These are phyloP conservation scores for Conger conger DNA, from an alignment of 2,113 vertebrate species.

Conservation along the genomic window DNA sequence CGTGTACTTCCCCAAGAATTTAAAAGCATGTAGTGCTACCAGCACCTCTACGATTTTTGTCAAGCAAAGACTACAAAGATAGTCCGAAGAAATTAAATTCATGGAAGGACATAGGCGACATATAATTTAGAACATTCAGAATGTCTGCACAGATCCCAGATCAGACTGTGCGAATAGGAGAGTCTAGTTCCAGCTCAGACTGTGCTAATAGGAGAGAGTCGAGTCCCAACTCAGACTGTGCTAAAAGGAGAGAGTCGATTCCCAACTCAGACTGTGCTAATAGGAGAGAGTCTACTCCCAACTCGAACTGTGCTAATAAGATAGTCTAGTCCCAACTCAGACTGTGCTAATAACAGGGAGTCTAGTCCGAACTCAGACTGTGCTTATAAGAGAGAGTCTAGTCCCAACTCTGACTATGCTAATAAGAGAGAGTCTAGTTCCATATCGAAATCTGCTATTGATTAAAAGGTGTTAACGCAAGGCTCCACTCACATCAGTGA, in stretches of 20 bases:
- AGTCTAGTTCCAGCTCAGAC: neutral
- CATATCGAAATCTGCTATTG: conserved; percentile 30
- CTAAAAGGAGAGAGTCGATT: neutral
- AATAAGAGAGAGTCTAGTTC: conserved; percentile 18
- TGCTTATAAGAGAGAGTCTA: neutral
- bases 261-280: neutral
- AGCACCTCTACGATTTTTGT: no score
- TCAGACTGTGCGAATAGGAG: neutral
- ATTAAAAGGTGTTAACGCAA: conserved; percentile 42
- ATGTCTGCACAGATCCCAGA: neutral
- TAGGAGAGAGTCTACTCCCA: neutral
- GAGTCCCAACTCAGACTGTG: neutral
- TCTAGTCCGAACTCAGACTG: neutral
- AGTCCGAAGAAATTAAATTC: no score
- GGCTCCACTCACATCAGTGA: conserved; percentile 30
- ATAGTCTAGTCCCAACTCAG: neutral
- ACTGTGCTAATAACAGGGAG: neutral
- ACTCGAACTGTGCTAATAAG: neutral
- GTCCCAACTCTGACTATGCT: conserved; percentile 13
- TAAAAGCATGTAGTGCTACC: no score
- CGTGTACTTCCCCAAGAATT: no score
- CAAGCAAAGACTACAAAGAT: no score
- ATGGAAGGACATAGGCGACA: no score
- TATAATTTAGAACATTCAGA: no score
- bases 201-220: neutral